Evolutionary conservation across 2,888 invertebrate genomes (phyloP), one percentile per base, ranked within the genome.

Genomic region (Disparrhopalites patrizii): DNA sequence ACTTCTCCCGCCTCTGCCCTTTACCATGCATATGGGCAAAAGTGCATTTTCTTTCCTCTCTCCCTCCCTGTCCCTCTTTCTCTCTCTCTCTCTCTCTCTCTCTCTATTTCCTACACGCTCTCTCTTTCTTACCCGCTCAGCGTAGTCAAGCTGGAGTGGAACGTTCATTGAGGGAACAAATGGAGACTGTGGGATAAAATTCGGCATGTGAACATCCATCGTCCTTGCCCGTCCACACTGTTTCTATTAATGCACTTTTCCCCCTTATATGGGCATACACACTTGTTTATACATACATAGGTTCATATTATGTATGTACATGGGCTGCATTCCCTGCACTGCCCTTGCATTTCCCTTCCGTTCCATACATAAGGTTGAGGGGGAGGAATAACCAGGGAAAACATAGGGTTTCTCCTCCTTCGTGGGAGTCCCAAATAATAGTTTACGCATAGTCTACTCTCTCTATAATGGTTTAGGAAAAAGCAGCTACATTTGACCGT

Each of bases 141-240:
- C 8, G 13, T 20, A 5, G 23, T 23, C 36, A 20, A 7, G 5
- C 30, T 54, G 28, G 31, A 30, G 31, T 54, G 13, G 8, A 27
- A 56, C n/a, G n/a, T 40, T 43, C 36, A 47, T 47, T 47, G 47
- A 47, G 7, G 47, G 47, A 47, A 25, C 47, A 47, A 47, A 47
- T 47, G 47, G 47, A 47, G 25, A 25, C 47, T 47, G 47, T 23
- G 47, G 47, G n/a, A 25, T 47, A 47, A 47, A 47, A 47, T 47
- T 47, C 47, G 3, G 23, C 47, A 13, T 47, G 20, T 47, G 7
- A 20, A 47, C 47, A 47, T 47, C 47, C 47, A 47, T 47, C 47
- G n/a, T 47, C 47, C 25, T 47, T 25, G 20, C 4, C 47, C 47
- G 47, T 47, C 47, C 25, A 47, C 47, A 47, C 47, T 47, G n/a